Conservation (phyloP, 2,888 invertebrate species). For the Dolomedes plantarius region DNA sequence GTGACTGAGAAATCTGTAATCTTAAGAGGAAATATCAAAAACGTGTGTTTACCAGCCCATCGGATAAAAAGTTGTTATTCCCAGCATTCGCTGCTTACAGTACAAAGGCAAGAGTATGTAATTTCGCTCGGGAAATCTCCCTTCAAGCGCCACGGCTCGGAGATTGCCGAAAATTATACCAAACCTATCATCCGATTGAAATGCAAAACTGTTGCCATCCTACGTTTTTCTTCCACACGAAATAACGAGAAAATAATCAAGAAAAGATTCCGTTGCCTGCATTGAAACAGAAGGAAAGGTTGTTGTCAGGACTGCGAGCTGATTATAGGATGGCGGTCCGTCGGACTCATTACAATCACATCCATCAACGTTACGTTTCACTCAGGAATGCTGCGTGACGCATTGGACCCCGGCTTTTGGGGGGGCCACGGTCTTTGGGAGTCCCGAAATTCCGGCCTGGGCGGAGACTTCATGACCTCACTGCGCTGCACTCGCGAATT, state of each 20-base stretch:
- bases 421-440: constrained; percentile 5
- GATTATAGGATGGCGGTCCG: constrained; percentile 50
- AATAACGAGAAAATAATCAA: constrained; percentile 38
- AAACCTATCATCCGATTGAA: constrained; percentile 33
- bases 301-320: constrained; percentile 52
- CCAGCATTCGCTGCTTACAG: neutral
- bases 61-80: neutral
- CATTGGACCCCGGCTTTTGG: constrained; percentile 28
- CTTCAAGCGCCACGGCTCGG: neutral
- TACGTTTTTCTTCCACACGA: constrained; percentile 1
- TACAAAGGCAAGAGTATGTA: neutral
- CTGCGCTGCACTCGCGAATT: neutral
- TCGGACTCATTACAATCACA: constrained; percentile 63
- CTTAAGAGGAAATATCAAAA: neutral
- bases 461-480: neutral
- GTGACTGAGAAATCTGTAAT: neutral
- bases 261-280: constrained; percentile 33
- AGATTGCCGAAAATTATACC: constrained; percentile 15
- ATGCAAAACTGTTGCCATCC: constrained; percentile 60
- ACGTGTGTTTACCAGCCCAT: neutral
- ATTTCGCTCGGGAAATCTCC: neutral
- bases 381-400: constrained; percentile 56
- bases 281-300: constrained; percentile 60
- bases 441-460: constrained; percentile 6
- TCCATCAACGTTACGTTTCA: constrained; percentile 61